Evolutionary conservation across 2,113 vertebrate species (phyloP).

Genomic region (Megatriorchis doriae): DNA sequence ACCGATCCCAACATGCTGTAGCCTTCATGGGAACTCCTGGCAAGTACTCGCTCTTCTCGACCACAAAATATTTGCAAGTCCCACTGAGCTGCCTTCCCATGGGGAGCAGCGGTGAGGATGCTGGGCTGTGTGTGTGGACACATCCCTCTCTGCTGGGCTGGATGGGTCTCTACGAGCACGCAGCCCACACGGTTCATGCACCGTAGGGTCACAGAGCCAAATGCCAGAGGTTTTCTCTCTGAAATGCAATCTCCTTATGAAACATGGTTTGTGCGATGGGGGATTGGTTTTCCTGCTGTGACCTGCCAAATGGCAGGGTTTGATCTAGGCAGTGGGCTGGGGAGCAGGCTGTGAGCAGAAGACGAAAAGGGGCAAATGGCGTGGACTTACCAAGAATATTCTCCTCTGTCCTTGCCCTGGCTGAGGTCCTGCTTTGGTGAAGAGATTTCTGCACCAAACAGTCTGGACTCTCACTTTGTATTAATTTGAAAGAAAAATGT

Average conservation of each 20-base stretch:
- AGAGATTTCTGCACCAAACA: neutral
- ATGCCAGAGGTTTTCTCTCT: neutral
- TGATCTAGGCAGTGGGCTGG: neutral
- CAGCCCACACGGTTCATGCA: fast-evolving
- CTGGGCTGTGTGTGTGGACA: fast-evolving
- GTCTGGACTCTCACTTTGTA: neutral
- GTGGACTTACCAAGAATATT: fast-evolving
- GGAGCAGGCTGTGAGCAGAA: neutral
- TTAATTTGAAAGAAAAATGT: neutral
- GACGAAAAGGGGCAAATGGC: neutral
- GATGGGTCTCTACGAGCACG: fast-evolving
- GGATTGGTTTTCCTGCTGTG: neutral
- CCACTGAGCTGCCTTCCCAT: neutral
- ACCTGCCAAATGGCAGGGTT: neutral
- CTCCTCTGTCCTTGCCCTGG: neutral
- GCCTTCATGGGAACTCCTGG: neutral
- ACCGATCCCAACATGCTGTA: neutral
- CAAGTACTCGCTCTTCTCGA: neutral
- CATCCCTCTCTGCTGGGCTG: neutral
- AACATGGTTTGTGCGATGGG: fast-evolving
- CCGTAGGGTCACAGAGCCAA: fast-evolving
- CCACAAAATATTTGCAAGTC: neutral
- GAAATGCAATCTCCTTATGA: neutral
- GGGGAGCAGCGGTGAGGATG: neutral
- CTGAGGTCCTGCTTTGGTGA: neutral